A percentile compares a stretch with the other conserved stretches of the same genome.
Conservation (phyloP, 2,113 vertebrate genomes). For the Oenanthe oenanthe region DNA sequence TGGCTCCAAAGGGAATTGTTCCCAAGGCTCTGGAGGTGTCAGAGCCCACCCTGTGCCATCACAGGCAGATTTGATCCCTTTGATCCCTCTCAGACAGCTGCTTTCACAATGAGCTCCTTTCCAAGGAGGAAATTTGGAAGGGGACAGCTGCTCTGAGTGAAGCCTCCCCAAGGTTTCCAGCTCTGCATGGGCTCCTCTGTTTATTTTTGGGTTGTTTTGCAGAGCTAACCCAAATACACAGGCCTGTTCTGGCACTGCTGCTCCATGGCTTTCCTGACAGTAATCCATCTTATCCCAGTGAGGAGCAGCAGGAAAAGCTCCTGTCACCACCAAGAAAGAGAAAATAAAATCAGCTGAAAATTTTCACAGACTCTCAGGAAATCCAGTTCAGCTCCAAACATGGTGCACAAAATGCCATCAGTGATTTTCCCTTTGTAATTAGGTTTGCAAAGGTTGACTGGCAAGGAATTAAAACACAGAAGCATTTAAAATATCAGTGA, state of each 20-base stretch:
- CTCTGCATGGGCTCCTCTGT: not conserved
- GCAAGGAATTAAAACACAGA: conserved; percentile 43
- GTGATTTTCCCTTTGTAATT: conserved; percentile 20
- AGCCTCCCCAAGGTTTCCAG: not conserved
- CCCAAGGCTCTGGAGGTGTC: not conserved
- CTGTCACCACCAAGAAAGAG: not conserved
- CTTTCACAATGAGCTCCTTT: not conserved
- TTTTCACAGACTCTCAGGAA: not conserved
- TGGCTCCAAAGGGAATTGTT: not conserved
- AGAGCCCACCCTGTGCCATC: not conserved
- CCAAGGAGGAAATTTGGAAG: not conserved
- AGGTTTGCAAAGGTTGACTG: conserved; percentile 51
- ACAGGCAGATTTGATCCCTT: not conserved
- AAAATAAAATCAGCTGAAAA: not conserved
- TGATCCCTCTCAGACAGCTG: not conserved
- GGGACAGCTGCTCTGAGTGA: not conserved
- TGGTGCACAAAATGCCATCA: not conserved
- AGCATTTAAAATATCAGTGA: conserved; percentile 49
- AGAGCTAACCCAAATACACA: not conserved
- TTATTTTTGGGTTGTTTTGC: not conserved
- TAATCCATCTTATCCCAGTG: not conserved
- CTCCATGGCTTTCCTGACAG: not conserved
- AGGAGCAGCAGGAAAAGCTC: not conserved
- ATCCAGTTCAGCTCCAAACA: not conserved
- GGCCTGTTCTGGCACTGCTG: not conserved